A percentile compares a stretch with the other conserved stretches of the same genome.
phyloP scores from a whole-genome alignment of 2,113 vertebrate genomes.

The Lophura nycthemera region DNA sequence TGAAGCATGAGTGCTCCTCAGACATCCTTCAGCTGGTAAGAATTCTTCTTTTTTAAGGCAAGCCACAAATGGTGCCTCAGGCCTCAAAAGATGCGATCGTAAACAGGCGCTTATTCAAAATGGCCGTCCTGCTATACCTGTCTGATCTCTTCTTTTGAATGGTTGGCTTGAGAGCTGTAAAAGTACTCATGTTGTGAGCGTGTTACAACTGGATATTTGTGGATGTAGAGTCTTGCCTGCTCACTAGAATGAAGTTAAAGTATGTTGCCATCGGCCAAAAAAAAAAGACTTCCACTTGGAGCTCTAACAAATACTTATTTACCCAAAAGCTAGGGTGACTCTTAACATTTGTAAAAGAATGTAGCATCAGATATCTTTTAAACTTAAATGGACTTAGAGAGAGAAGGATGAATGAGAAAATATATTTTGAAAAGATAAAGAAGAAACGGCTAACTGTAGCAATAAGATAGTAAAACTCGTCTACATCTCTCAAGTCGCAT shows the following conservation, averaged over 20 bases:
- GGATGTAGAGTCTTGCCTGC: slow-evolving; percentile 26
- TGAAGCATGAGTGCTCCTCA: neutral
- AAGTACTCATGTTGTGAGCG: neutral
- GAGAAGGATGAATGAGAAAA: rapidly evolving
- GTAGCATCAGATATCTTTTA: neutral
- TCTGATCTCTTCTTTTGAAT: neutral
- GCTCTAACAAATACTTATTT: neutral
- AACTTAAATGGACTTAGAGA: neutral
- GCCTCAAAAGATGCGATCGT: neutral
- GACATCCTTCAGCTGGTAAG: neutral
- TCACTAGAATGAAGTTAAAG: neutral
- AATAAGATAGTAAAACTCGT: neutral
- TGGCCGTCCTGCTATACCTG: neutral
- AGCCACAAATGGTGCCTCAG: neutral
- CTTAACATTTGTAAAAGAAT: neutral
- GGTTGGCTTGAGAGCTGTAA: slow-evolving; percentile 9
- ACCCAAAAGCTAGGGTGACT: neutral
- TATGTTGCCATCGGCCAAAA: slow-evolving; percentile 17
- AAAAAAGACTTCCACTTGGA: neutral
- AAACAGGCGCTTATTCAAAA: neutral
- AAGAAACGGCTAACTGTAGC: neutral
- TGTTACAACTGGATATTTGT: slow-evolving; percentile 48
- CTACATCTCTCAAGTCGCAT: rapidly evolving
- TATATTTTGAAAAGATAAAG: neutral
- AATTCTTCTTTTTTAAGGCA: neutral